Conservation (phyloP, 2,113 vertebrate genomes). For the Bubo scandiacus region DNA sequence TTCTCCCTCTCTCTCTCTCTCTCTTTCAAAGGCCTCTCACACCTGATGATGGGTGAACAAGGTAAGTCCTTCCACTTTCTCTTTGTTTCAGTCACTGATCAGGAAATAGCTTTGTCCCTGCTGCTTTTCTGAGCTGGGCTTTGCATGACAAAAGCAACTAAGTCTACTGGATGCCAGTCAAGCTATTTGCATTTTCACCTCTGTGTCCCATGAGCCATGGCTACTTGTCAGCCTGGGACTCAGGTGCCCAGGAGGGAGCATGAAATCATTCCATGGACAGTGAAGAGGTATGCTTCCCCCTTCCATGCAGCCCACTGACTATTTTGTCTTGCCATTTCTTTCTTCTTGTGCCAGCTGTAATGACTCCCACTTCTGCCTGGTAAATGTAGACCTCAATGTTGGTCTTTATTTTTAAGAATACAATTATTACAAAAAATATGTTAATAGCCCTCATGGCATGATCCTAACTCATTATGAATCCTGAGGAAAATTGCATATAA, state of each 20-base stretch:
- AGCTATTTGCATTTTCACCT: slow-evolving; percentile 2
- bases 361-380: background rate
- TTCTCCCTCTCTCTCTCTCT: background rate
- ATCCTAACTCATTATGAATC: slow-evolving; percentile 68
- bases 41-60: slow-evolving; percentile 95
- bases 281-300: background rate
- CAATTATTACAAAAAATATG: slow-evolving; percentile 41
- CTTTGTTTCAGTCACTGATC: background rate
- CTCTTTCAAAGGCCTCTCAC: slow-evolving; percentile 86
- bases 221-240: slow-evolving; percentile 27
- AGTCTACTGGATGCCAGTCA: background rate
- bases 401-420: slow-evolving; percentile 49
- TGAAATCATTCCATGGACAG: background rate
- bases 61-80: slow-evolving; percentile 79
- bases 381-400: slow-evolving; percentile 40
- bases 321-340: slow-evolving; percentile 33
- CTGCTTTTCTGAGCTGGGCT: background rate
- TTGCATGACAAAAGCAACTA: slow-evolving; percentile 7
- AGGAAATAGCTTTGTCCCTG: slow-evolving; percentile 7
- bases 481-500: slow-evolving; percentile 65
- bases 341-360: slow-evolving; percentile 35
- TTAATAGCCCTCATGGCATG: slow-evolving; percentile 61
- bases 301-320: background rate
- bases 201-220: slow-evolving; percentile 6
- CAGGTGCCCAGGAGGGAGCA: slow-evolving; percentile 10